Conservation (phyloP, 2,888 invertebrate genomes). For the Tromatobia lineatoria region DNA sequence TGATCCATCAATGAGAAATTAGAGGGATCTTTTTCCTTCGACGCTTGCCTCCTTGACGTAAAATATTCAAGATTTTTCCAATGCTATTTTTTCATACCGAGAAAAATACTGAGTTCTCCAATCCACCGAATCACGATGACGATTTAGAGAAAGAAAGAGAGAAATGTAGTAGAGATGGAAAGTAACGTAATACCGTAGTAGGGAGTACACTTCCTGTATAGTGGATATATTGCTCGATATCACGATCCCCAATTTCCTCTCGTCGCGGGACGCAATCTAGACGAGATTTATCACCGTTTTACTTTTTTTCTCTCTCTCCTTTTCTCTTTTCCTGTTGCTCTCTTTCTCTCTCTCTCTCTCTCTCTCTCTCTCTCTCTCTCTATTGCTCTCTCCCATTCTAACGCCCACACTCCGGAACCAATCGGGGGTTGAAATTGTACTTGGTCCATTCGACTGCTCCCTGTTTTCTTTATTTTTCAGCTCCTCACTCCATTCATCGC, state of each 20-base stretch:
- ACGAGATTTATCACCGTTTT: slow-evolving; percentile 68
- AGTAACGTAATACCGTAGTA: slow-evolving; percentile 39
- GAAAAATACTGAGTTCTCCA: not conserved
- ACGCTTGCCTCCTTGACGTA: not conserved
- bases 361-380: slow-evolving; percentile 10
- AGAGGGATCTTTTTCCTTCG: slow-evolving; percentile 31
- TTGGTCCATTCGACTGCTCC: slow-evolving; percentile 49
- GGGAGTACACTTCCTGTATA: slow-evolving; percentile 26
- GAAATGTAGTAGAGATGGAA: not conserved
- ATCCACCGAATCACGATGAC: not conserved
- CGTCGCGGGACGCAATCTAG: slow-evolving; percentile 66
- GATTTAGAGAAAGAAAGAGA: not conserved
- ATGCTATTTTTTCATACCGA: not conserved
- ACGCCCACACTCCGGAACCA: slow-evolving; percentile 36
- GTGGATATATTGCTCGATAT: slow-evolving; percentile 67
- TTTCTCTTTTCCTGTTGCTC: slow-evolving; percentile 14
- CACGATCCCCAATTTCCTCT: slow-evolving; percentile 72
- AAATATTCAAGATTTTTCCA: slow-evolving; percentile 8
- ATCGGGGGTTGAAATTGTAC: slow-evolving; percentile 55
- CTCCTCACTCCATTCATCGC: slow-evolving; percentile 1
- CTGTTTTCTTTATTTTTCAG: slow-evolving; percentile 11
- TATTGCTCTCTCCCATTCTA: slow-evolving; percentile 7
- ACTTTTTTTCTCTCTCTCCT: slow-evolving; percentile 14
- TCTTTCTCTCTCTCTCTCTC: slow-evolving; percentile 18
- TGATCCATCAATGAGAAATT: slow-evolving; percentile 47